phyloP scores from a whole-genome alignment of 2,797 vertebrate genomes.

The Euthynnus affinis region DNA sequence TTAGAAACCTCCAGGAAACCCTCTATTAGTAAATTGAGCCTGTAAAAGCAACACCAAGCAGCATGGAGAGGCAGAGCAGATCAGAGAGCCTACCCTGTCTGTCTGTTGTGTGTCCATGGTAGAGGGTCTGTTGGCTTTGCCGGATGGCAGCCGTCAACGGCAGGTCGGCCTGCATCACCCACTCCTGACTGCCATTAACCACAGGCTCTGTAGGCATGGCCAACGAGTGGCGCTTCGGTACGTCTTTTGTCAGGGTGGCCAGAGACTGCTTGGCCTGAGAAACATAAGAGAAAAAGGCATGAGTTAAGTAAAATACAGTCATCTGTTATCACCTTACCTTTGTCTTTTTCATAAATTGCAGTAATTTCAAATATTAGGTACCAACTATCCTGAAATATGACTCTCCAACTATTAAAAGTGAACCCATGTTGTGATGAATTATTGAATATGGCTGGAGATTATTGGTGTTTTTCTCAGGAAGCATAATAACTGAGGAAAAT shows the following conservation, averaged over 20 bases:
- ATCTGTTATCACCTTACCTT: too few relatives aligned
- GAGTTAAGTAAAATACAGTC: neutral
- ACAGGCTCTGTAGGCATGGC: conserved; percentile 94
- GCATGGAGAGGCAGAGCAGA: conserved; percentile 10
- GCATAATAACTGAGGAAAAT: too few relatives aligned
- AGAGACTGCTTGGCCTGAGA: conserved; percentile 96
- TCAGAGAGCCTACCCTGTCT: conserved; percentile 89
- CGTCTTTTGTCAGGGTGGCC: conserved; percentile 95
- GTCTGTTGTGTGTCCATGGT: conserved; percentile 92
- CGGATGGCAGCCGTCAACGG: conserved; percentile 97
- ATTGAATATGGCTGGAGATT: too few relatives aligned
- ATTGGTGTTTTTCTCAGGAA: too few relatives aligned
- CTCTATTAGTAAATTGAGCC: conserved; percentile 67
- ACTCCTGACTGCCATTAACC: conserved; percentile 97
- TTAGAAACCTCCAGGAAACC: conserved; percentile 60
- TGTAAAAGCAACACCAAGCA: conserved; percentile 56
- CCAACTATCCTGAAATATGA: too few relatives aligned
- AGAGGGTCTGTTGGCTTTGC: conserved; percentile 97
- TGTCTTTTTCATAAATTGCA: too few relatives aligned
- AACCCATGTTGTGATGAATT: too few relatives aligned
- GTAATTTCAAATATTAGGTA: too few relatives aligned
- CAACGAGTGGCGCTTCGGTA: conserved; percentile 95
- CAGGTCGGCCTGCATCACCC: conserved; percentile 96
- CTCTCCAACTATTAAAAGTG: too few relatives aligned
- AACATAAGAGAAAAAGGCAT: neutral